Evolutionary conservation across 1,140 invertebrate genomes (phyloP).

Genomic region (Procambarus clarkii): DNA sequence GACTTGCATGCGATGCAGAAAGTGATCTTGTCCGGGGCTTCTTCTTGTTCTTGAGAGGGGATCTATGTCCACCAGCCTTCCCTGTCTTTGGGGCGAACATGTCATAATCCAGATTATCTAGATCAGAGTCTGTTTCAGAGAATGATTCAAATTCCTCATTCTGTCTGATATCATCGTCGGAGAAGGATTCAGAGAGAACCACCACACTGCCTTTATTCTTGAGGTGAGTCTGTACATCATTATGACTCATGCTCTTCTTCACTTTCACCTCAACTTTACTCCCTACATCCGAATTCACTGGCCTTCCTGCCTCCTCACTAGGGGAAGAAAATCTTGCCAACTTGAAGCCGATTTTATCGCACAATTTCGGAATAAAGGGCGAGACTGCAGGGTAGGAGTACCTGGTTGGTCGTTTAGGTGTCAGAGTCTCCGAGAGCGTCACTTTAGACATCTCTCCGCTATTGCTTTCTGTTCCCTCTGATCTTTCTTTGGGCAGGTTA

Average conservation of each 20-base stretch:
- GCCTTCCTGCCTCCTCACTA: constrained; percentile 13
- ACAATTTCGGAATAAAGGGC: background rate
- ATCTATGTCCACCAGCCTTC: constrained; percentile 1
- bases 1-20: constrained; percentile 34
- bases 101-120: constrained; percentile 62
- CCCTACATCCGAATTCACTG: too few relatives aligned
- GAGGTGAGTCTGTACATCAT: constrained; percentile 48
- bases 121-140: constrained; percentile 60
- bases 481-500: background rate
- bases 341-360: constrained; percentile 36
- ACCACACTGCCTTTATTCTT: background rate
- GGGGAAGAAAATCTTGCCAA: constrained; percentile 19
- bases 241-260: constrained; percentile 57
- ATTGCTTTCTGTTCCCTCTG: background rate
- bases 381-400: constrained; percentile 49
- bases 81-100: constrained; percentile 38
- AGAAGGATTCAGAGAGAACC: constrained; percentile 54
- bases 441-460: background rate
- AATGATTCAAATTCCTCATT: constrained; percentile 63
- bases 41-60: background rate
- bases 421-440: constrained; percentile 3
- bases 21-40: constrained; percentile 19
- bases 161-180: constrained; percentile 58
- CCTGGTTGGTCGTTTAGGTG: constrained; percentile 6
- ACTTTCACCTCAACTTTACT: constrained; percentile 18